Base-by-base conservation (phyloP, 2,113 vertebrate genomes). In the Porphyrio hochstetteri region DNA sequence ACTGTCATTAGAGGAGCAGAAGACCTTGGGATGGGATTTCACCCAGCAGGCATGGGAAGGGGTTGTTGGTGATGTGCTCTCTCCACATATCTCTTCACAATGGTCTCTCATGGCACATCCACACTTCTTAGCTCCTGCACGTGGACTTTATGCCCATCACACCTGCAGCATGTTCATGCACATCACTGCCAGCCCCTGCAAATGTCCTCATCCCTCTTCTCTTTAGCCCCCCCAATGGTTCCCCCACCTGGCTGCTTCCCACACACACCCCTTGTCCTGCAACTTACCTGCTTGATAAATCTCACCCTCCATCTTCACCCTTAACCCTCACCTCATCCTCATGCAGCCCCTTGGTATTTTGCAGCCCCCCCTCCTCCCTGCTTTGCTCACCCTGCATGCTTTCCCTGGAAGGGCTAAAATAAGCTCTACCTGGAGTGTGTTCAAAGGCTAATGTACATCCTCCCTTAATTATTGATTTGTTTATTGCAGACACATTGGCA, bases 391-490 rank as follows among this genome's bases (percentile, higher is more conserved):
- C 96, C 91, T 44, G 11, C 64, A 61, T 2, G 0, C 16, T 93
- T 85, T 84, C 77, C 81, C 74, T 53, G 48, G 61, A 82, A 96
- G 77, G 87, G 78, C 76, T 93, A 74, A 97, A 97, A 97, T 90
- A 95, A 97, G 60, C 46, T 92, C 71, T 76, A 93, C 88, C 97
- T 98, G 98, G 98, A 97, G 95, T 44, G 69, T 80, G 88, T 97
- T 98, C 98, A 97, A 97, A 95, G 96, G 78, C 97, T 98, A 97
- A 98, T 97, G 96, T 89, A 97, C 83, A 96, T 97, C 96, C 90
- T 97, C 81, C 94, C 95, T 97, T 97, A 97, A 97, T 97, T 98
- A 98, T 98, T 98, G 97, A 98, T 98, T 94, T 97, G 97, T 95
- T 98, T 97, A 96, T 95, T 97, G 92, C 97, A 97, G 96, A 93